These are phyloP conservation scores for Sphenodon punctatus DNA, from an alignment of 2,797 vertebrate species.

Conservation along the genomic window DNA sequence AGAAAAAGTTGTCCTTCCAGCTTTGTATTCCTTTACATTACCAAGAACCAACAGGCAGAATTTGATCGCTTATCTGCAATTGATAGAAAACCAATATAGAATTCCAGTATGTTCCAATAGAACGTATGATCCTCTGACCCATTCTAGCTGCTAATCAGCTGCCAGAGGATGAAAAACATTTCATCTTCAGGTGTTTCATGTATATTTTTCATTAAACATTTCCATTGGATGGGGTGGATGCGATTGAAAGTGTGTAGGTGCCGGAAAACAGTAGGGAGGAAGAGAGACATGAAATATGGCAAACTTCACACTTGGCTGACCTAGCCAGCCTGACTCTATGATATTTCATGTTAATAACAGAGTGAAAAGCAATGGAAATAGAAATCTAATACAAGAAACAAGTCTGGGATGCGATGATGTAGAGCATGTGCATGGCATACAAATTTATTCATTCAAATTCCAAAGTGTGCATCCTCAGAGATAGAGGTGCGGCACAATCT, in stretches of 20 bases:
- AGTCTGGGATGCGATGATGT: background rate
- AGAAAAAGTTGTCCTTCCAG: background rate
- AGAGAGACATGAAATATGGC: rapidly evolving
- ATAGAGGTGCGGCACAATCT: background rate
- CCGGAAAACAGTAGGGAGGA: background rate
- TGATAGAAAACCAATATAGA: no score
- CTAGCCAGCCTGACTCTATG: background rate
- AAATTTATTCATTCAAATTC: background rate
- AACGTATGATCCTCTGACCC: no score
- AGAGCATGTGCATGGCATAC: background rate
- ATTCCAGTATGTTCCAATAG: no score
- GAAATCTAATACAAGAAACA: background rate
- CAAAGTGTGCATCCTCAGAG: background rate
- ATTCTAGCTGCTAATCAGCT: background rate
- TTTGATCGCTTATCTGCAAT: no score
- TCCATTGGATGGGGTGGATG: background rate
- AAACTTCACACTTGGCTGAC: background rate
- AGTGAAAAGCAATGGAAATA: background rate
- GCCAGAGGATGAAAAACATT: background rate
- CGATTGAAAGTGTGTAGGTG: background rate
- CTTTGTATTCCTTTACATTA: rapidly evolving
- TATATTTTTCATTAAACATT: background rate
- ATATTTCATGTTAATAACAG: background rate
- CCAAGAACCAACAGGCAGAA: background rate
- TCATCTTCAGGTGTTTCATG: background rate